These are phyloP conservation scores for Ictalurus furcatus DNA, from an alignment of 2,113 vertebrate genomes.

Conservation along the genomic window DNA sequence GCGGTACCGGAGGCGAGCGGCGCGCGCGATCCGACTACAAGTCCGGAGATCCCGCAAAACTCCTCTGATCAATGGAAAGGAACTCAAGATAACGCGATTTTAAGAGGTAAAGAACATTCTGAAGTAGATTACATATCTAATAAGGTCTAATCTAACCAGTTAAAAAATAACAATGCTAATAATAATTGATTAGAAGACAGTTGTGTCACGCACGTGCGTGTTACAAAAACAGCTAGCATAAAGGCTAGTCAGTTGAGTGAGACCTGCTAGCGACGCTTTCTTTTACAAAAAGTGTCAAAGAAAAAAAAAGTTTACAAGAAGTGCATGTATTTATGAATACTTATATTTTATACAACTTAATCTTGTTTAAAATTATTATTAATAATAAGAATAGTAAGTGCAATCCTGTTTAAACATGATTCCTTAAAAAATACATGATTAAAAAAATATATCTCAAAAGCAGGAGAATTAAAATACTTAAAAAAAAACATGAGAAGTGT, in stretches of 20 bases:
- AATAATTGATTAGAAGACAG: too few relatives aligned
- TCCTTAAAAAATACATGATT: too few relatives aligned
- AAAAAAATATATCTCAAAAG: too few relatives aligned
- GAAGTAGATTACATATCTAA: background rate
- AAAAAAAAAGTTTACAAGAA: too few relatives aligned
- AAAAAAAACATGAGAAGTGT: too few relatives aligned
- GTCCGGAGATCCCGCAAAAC: background rate
- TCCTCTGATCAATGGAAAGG: background rate
- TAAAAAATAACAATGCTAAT: background rate
- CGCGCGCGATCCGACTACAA: background rate
- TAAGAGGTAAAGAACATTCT: background rate
- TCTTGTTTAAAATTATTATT: too few relatives aligned
- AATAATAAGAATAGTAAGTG: too few relatives aligned
- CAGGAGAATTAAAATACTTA: too few relatives aligned
- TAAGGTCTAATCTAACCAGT: background rate
- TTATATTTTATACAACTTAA: too few relatives aligned
- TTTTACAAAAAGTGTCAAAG: too few relatives aligned
- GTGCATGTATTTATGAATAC: too few relatives aligned
- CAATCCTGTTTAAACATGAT: too few relatives aligned
- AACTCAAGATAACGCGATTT: background rate
- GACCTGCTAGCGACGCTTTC: background rate
- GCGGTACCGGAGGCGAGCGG: background rate
- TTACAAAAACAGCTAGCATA: background rate
- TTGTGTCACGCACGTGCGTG: background rate
- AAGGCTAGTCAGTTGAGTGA: background rate